Conservation (phyloP, 2,113 vertebrate genomes). For the Nothocercus julius region DNA sequence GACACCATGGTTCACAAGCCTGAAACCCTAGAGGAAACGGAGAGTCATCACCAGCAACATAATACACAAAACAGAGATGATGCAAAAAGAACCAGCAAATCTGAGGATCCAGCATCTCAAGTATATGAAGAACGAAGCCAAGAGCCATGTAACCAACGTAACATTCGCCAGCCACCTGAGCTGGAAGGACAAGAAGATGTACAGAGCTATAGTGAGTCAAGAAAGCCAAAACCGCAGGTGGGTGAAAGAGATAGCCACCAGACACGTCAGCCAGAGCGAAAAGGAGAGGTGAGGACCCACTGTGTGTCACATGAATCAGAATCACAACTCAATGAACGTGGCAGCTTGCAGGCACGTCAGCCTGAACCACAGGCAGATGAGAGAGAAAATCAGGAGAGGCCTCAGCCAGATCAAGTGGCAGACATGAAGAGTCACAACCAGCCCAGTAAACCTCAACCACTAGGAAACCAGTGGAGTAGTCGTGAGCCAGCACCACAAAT, state of each 20-base stretch:
- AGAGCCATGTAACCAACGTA: fast-evolving
- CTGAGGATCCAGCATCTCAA: fast-evolving
- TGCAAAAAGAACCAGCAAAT: fast-evolving
- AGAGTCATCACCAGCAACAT: neutral
- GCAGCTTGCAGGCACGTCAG: neutral
- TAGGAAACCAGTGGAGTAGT: neutral
- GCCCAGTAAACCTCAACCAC: fast-evolving
- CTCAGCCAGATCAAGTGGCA: neutral
- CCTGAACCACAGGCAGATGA: neutral
- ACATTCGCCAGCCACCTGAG: fast-evolving
- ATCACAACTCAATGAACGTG: fast-evolving
- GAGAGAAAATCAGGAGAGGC: neutral
- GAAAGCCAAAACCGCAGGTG: neutral
- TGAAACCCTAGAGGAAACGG: fast-evolving
- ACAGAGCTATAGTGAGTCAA: neutral
- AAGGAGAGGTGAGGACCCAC: neutral
- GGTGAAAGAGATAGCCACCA: neutral
- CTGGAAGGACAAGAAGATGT: neutral
- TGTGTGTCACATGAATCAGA: neutral
- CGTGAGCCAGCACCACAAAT: neutral
- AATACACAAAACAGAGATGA: fast-evolving
- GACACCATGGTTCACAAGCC: neutral
- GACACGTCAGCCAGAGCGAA: neutral
- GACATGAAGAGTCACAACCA: neutral
- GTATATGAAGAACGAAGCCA: neutral